phyloP scores from a whole-genome alignment of 2,888 invertebrate species.

The Griposia aprilina region DNA sequence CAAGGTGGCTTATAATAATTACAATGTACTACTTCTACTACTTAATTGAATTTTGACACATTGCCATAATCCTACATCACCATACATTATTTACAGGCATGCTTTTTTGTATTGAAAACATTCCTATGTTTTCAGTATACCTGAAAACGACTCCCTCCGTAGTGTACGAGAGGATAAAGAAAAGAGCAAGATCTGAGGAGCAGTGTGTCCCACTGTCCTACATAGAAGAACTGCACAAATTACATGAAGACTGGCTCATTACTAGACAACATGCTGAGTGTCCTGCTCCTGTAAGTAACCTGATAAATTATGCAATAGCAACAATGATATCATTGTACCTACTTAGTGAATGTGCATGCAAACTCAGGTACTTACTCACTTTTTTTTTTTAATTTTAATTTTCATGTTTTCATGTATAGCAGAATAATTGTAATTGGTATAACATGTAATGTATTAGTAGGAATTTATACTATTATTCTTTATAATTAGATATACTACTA shows the following conservation, averaged over 20 bases:
- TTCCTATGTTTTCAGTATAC: constrained; percentile 89
- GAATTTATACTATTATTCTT: not conserved
- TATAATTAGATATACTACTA: not conserved
- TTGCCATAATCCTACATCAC: not conserved
- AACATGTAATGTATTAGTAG: not conserved
- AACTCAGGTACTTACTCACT: not conserved
- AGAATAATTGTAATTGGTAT: not conserved
- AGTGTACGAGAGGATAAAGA: constrained; percentile 93
- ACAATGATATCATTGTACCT: too few relatives aligned
- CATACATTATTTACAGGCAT: not conserved
- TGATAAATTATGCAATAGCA: too few relatives aligned
- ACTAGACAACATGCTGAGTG: constrained; percentile 90
- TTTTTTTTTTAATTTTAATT: not conserved
- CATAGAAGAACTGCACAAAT: constrained; percentile 94
- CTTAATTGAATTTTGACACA: not conserved
- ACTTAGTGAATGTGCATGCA: too few relatives aligned
- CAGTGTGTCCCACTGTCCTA: constrained; percentile 95
- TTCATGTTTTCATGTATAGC: not conserved
- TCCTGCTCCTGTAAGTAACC: constrained; percentile 91
- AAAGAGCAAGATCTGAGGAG: constrained; percentile 95
- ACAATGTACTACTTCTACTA: not conserved
- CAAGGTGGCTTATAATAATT: too few relatives aligned
- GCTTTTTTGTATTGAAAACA: not conserved
- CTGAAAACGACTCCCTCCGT: constrained; percentile 92
- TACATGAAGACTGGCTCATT: constrained; percentile 94